Evolutionary conservation across 2,888 invertebrate species (phyloP).

Genomic region (Bombylius discolor): DNA sequence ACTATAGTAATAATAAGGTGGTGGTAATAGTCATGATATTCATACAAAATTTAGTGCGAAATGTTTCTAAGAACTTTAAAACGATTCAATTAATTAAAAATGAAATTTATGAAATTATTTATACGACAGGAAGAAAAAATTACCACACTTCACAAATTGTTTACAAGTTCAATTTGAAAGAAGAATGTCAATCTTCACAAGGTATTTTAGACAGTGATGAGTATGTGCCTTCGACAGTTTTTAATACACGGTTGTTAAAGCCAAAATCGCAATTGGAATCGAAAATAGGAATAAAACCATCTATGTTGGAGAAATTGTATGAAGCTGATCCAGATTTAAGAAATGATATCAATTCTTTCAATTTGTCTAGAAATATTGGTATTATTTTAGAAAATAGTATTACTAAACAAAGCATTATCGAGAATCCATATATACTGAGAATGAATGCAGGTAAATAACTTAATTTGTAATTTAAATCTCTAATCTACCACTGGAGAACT

Average conservation of each 20-base stretch:
- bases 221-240: neutral
- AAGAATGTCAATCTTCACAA: too few relatives aligned
- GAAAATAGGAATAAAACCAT: neutral
- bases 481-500: too few relatives aligned
- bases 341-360: neutral
- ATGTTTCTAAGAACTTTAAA: too few relatives aligned
- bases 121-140: too few relatives aligned
- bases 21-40: too few relatives aligned
- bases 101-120: too few relatives aligned
- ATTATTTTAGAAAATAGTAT: slow-evolving; percentile 22
- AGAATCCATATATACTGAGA: slow-evolving; percentile 31
- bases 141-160: too few relatives aligned
- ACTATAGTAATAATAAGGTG: too few relatives aligned
- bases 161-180: too few relatives aligned
- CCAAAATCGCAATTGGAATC: neutral
- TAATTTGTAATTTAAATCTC: neutral
- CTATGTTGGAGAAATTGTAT: neutral
- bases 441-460: slow-evolving; percentile 21
- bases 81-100: too few relatives aligned
- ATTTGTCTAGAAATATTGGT: slow-evolving; percentile 13
- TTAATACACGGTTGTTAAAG: neutral
- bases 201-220: slow-evolving; percentile 1
- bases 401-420: slow-evolving; percentile 23
- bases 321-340: slow-evolving; percentile 1
- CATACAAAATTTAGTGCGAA: too few relatives aligned